Percentiles rank a stretch among this genome's conserved stretches.
These are phyloP conservation scores for Casuarius casuarius DNA, from an alignment of 2,113 vertebrate species.

Conservation along the genomic window DNA sequence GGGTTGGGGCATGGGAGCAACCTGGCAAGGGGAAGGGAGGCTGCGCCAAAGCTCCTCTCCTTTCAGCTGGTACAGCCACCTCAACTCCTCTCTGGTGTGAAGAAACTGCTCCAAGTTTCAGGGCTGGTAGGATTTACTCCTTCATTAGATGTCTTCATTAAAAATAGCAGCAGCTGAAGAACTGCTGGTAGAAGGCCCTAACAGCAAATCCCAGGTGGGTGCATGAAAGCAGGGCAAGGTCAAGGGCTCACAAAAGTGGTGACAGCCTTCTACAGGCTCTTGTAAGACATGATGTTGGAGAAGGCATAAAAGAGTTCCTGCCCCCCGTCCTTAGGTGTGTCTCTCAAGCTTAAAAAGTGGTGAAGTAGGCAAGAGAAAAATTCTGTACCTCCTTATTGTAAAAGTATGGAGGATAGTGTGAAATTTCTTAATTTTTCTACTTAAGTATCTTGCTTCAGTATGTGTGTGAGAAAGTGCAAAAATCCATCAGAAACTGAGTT, in stretches of 20 bases:
- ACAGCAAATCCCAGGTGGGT: fast-evolving
- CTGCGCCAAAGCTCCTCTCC: fast-evolving
- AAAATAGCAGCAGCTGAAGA: neutral
- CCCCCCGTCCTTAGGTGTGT: neutral
- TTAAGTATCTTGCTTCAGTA: neutral
- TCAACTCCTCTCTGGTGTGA: neutral
- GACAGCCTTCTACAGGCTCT: neutral
- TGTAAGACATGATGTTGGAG: neutral
- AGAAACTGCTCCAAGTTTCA: neutral
- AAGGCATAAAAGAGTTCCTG: neutral
- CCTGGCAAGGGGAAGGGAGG: neutral
- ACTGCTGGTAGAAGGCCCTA: neutral
- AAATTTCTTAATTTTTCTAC: neutral
- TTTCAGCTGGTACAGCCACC: neutral
- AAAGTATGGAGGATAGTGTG: neutral
- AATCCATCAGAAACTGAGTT: neutral
- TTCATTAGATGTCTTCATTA: neutral
- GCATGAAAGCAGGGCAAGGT: neutral
- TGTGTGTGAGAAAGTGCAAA: neutral
- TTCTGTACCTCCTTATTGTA: neutral
- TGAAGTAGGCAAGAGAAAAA: neutral
- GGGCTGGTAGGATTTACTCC: neutral
- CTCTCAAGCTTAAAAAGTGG: neutral
- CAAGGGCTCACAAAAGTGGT: neutral
- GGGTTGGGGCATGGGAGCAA: neutral